These are phyloP conservation scores for Gallinago stenura DNA, from an alignment of 2,797 vertebrate species.

Conservation along the genomic window DNA sequence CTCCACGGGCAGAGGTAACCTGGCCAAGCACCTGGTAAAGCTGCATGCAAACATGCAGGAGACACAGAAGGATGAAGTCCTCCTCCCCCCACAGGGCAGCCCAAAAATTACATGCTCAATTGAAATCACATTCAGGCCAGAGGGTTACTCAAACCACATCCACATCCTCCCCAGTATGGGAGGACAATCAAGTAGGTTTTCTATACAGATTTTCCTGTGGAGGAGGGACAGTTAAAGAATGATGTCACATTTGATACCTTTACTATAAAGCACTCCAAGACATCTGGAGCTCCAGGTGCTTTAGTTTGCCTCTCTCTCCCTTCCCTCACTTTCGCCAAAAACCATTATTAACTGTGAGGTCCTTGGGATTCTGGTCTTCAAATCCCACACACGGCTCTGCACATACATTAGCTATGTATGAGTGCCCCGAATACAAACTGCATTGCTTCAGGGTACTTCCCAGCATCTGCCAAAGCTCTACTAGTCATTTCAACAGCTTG, in stretches of 20 bases:
- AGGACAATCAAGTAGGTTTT: neutral
- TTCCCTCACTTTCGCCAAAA: neutral
- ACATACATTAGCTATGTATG: rapidly evolving
- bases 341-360: neutral
- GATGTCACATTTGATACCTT: neutral
- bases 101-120: neutral
- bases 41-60: neutral
- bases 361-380: neutral
- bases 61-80: neutral
- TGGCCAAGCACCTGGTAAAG: neutral
- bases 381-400: neutral
- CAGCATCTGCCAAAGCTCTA: neutral
- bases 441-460: neutral
- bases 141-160: neutral
- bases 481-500: neutral
- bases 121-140: neutral
- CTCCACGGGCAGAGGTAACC: neutral
- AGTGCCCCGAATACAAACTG: neutral
- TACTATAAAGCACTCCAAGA: neutral
- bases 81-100: neutral
- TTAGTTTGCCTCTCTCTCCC: neutral
- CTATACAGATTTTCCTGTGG: neutral
- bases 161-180: neutral
- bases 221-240: neutral
- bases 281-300: neutral